Evolutionary conservation across 2,888 invertebrate species (phyloP), one percentile per base, ranked within the genome.

Genomic region (Oeneis ivallda): DNA sequence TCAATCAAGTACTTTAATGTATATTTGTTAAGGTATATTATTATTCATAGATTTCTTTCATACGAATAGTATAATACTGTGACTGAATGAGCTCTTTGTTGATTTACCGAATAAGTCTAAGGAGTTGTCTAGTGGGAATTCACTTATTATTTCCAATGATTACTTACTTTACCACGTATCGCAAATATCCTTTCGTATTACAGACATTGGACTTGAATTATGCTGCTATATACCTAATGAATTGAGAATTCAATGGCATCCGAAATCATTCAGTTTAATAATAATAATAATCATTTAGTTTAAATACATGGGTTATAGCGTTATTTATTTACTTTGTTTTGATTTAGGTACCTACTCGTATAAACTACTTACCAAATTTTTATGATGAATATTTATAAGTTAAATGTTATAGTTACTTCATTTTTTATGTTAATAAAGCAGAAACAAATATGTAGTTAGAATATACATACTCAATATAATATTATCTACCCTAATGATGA

Each of bases 1-100:
- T 26, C 19, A 11, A 19, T 73, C 74, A 71, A 72, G 71, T 74
- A 67, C 69, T 56, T 41, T 56, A 26, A 41, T 15, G 56, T 13
- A 56, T 39, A 39, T 39, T 37, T 19, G 19, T 56, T 56, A 39
- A 56, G 39, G 39, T 54, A 41, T 39, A 39, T 2, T 41, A 56
- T 47, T 47, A 17, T 47, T 47, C 15, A 47, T 41, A 56, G 26
- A 41, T 56, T 41, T 52, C 9, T 17, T 56, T 41, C 17, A 56
- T 56, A 53, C 53, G 15, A 53, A 53, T 53, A 34, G 34, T 26
- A 53, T 53, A 26, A 56, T 8, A 2, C 8, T 56, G 56, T 56
- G 56, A 56, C 56, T 39, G 56, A 56, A 56, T 56, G 11, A 19
- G 13, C 13, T 56, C 17, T 56, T 39, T 56, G 41, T 41, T 39